Conservation (phyloP, 2,113 vertebrate genomes). For the Rissa tridactyla region DNA sequence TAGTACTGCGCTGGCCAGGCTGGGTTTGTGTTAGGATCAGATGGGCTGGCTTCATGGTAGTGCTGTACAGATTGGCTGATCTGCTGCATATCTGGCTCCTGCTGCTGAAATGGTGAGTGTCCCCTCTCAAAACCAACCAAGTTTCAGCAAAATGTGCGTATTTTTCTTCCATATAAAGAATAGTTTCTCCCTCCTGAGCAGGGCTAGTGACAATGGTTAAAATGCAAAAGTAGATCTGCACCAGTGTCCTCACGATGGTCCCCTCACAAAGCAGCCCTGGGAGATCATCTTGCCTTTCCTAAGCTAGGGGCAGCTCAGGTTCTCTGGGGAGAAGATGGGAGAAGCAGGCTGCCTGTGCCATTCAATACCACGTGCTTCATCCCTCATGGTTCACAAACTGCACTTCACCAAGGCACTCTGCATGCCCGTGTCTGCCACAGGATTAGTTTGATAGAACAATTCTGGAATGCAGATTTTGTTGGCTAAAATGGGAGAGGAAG, state of each 20-base stretch:
- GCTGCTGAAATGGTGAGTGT: slow-evolving; percentile 4
- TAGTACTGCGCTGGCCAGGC: not conserved
- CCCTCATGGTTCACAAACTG: not conserved
- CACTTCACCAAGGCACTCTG: not conserved
- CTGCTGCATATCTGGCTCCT: not conserved
- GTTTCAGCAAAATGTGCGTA: not conserved
- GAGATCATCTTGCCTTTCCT: not conserved
- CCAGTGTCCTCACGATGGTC: not conserved
- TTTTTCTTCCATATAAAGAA: not conserved
- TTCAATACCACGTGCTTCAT: not conserved
- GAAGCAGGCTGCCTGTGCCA: not conserved
- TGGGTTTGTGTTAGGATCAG: not conserved
- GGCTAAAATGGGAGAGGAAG: not conserved
- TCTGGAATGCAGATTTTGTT: not conserved
- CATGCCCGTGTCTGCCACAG: not conserved
- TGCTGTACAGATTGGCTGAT: not conserved
- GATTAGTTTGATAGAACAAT: not conserved
- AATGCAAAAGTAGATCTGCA: not conserved
- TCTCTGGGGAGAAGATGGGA: not conserved
- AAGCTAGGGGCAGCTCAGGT: not conserved
- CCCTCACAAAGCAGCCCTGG: not conserved
- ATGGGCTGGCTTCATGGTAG: not conserved
- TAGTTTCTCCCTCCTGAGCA: not conserved
- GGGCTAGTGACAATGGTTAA: not conserved
- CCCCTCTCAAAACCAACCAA: not conserved